Conservation (phyloP, 2,113 vertebrate species). For the Mungos mungo region DNA sequence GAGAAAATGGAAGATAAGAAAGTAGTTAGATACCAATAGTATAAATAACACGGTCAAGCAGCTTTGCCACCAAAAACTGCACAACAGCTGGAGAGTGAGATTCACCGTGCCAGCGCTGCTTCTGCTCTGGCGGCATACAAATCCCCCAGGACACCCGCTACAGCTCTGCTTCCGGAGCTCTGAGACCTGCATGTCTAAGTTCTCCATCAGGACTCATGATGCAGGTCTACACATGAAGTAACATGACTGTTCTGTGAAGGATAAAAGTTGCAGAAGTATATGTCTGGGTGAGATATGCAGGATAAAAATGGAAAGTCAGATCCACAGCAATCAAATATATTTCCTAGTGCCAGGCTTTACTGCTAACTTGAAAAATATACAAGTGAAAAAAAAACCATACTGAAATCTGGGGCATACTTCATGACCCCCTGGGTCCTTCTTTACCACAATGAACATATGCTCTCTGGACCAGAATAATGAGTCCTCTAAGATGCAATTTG, state of each 20-base stretch:
- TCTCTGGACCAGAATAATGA: background rate
- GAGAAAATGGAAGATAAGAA: background rate
- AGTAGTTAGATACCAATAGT: background rate
- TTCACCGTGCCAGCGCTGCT: background rate
- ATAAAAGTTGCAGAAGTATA: background rate
- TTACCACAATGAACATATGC: background rate
- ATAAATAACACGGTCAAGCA: background rate
- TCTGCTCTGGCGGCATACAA: background rate
- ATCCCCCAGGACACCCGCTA: background rate
- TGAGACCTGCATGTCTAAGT: background rate
- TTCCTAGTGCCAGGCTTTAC: background rate
- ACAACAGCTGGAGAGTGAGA: background rate
- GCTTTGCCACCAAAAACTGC: background rate
- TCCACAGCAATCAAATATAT: background rate
- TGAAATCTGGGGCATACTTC: background rate
- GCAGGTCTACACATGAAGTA: background rate
- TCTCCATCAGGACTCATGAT: background rate
- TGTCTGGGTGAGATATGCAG: background rate
- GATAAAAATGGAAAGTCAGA: background rate
- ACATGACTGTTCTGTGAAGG: background rate
- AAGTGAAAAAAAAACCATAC: background rate
- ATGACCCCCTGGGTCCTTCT: background rate
- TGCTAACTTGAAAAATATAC: background rate
- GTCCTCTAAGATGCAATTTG: background rate
- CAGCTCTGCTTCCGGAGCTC: background rate